Evolutionary conservation across 2,888 invertebrate species (phyloP).

Genomic region (Mamestra brassicae): DNA sequence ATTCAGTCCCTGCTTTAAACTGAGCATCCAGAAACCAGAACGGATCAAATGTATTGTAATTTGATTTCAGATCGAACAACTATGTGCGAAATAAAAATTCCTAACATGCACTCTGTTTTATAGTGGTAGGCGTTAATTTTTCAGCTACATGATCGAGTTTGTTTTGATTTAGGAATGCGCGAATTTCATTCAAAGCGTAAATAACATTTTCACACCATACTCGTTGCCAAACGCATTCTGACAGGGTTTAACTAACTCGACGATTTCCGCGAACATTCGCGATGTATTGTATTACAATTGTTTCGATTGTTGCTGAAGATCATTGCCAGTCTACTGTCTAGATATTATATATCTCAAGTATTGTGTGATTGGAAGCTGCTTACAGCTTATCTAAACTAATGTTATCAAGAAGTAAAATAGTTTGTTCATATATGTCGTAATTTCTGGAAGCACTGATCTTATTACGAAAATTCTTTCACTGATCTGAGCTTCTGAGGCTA

Average conservation of each 20-base stretch:
- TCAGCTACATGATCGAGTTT: conserved; percentile 13
- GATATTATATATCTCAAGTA: not conserved
- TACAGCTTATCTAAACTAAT: not conserved
- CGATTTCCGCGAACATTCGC: not conserved
- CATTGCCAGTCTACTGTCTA: not conserved
- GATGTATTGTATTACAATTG: not conserved
- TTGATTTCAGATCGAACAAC: conserved; percentile 3
- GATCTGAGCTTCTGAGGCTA: not conserved
- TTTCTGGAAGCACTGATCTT: not conserved
- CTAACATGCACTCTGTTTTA: conserved; percentile 10
- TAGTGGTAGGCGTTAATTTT: conserved; percentile 7
- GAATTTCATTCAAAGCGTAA: conserved; percentile 26
- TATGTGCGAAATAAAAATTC: not conserved
- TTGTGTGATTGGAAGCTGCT: not conserved
- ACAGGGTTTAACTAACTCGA: conserved; percentile 31
- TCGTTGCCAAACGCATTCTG: conserved; percentile 44
- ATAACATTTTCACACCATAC: conserved; percentile 30
- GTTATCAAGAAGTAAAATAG: not conserved
- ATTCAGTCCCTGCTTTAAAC: not conserved
- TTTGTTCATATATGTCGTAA: not conserved
- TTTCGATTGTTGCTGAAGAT: not conserved
- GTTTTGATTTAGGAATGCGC: conserved; percentile 14
- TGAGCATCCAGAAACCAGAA: conserved; percentile 1
- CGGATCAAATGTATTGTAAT: conserved; percentile 3
- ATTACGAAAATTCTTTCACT: not conserved